Evolutionary conservation across 2,888 invertebrate genomes (phyloP).

Genomic region (Drosophila yooni): DNA sequence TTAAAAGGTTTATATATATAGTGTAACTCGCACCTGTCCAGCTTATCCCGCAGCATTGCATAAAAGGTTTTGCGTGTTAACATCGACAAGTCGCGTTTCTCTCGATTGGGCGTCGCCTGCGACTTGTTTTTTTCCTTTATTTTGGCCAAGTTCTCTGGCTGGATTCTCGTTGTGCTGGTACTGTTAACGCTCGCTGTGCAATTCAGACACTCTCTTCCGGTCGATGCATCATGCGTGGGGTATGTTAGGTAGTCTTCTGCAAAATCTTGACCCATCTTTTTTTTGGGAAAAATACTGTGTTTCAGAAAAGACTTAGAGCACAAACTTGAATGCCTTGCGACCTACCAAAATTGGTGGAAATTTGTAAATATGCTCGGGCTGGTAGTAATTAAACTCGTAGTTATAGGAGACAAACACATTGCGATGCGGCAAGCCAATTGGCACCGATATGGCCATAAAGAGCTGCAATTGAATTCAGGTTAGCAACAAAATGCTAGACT

Average conservation of each 20-base stretch:
- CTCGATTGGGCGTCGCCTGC: slow-evolving; percentile 6
- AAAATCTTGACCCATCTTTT: slow-evolving; percentile 64
- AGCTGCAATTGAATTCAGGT: slow-evolving; percentile 85
- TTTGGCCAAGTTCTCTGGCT: not conserved
- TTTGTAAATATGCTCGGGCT: slow-evolving; percentile 86
- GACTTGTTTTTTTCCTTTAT: not conserved
- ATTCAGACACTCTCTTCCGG: slow-evolving; percentile 51
- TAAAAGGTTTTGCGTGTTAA: slow-evolving; percentile 79
- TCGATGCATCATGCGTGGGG: slow-evolving; percentile 25
- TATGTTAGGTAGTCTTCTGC: slow-evolving; percentile 61
- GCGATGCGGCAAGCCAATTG: slow-evolving; percentile 89
- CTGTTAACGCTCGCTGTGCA: slow-evolving; percentile 49
- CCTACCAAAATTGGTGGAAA: slow-evolving; percentile 79
- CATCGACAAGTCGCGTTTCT: slow-evolving; percentile 64
- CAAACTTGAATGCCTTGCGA: slow-evolving; percentile 9
- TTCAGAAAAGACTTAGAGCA: slow-evolving; percentile 21
- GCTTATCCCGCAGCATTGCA: slow-evolving; percentile 78
- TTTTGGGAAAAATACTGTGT: not conserved
- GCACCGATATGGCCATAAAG: slow-evolving; percentile 90
- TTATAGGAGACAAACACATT: slow-evolving; percentile 91
- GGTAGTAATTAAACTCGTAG: slow-evolving; percentile 89
- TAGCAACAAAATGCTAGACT: not conserved
- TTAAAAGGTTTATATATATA: not conserved
- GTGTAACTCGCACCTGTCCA: slow-evolving; percentile 63
- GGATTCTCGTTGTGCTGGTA: slow-evolving; percentile 24